These are phyloP conservation scores for Capricornis sumatraensis DNA, from an alignment of 2,113 vertebrate species.

Conservation along the genomic window DNA sequence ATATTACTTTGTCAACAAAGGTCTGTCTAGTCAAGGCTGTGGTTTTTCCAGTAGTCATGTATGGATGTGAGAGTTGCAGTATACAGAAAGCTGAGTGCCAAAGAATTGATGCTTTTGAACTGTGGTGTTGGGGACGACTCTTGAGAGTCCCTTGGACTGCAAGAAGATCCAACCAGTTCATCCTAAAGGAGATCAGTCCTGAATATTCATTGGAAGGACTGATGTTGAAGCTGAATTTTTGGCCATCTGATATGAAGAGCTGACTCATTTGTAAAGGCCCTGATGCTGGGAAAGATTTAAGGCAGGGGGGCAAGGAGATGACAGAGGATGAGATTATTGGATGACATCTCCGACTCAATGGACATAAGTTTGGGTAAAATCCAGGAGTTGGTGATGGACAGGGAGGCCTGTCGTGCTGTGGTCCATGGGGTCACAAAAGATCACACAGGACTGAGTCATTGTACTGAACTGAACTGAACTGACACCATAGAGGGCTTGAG, in stretches of 20 bases:
- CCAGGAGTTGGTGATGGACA: background rate
- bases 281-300: background rate
- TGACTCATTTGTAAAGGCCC: background rate
- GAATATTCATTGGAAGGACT: background rate
- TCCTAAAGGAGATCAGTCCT: background rate
- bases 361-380: background rate
- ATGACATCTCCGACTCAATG: background rate
- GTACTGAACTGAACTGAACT: background rate
- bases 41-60: background rate
- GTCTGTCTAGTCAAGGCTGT: accelerated
- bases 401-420: accelerated
- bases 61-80: background rate
- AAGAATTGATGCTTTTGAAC: background rate
- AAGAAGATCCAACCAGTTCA: background rate
- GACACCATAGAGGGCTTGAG: background rate
- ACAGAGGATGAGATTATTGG: background rate
- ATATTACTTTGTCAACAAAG: background rate
- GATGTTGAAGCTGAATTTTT: background rate
- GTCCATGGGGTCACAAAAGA: background rate
- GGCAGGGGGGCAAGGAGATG: background rate
- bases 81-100: accelerated
- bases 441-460: too few relatives aligned
- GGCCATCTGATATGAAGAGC: background rate
- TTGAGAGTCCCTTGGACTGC: background rate
- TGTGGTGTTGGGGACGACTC: background rate